A percentile compares a stretch with the other conserved stretches of the same genome.
Evolutionary conservation across 1,140 invertebrate genomes (phyloP).

Genomic region (Calliphora vicina): DNA sequence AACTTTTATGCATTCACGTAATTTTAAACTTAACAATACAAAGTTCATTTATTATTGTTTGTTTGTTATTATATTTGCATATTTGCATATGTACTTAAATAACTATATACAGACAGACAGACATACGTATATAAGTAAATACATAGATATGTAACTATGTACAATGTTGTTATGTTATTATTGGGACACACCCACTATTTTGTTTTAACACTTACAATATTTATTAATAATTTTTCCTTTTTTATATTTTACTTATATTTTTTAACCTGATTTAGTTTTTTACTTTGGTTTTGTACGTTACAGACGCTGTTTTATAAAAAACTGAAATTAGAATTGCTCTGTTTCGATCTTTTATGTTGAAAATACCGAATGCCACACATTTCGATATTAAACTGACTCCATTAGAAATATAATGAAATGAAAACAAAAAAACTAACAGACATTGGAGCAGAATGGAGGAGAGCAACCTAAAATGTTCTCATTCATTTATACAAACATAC

Average conservation of each 20-base stretch:
- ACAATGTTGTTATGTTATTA: not conserved
- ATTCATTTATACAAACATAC: not conserved
- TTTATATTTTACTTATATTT: not conserved
- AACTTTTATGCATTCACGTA: too few relatives aligned
- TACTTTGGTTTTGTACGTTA: constrained; percentile 42
- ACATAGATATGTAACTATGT: too few relatives aligned
- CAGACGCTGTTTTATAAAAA: constrained; percentile 48
- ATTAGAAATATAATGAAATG: not conserved
- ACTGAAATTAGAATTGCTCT: constrained; percentile 57
- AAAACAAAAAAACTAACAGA: not conserved
- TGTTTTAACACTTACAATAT: not conserved
- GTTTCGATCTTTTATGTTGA: constrained; percentile 56
- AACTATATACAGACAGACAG: too few relatives aligned
- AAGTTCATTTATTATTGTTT: too few relatives aligned
- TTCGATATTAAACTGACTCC: not conserved
- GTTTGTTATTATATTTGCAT: too few relatives aligned
- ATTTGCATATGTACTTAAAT: too few relatives aligned
- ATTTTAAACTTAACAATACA: too few relatives aligned
- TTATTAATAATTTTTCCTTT: not conserved
- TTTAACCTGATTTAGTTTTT: not conserved
- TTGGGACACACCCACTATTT: not conserved
- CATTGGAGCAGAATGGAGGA: not conserved
- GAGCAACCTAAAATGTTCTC: not conserved
- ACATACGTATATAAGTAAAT: too few relatives aligned
- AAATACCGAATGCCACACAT: constrained; percentile 57